phyloP scores from a whole-genome alignment of 2,797 vertebrate genomes.

The Austrolebias charrua region DNA sequence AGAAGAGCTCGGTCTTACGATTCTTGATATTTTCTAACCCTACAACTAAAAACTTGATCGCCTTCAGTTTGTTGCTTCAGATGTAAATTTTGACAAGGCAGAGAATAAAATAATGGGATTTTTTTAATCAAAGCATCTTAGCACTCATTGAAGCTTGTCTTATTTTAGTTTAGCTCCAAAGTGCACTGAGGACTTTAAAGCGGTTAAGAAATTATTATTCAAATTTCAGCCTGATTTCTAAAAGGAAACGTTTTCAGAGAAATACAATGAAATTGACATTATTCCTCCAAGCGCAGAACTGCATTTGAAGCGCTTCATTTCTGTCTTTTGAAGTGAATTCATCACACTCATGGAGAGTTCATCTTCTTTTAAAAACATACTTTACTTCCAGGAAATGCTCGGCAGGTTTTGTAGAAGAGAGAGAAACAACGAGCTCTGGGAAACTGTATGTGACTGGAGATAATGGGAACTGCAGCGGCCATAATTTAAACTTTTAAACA shows the following conservation, averaged over 20 bases:
- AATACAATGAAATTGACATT: too few species aligned
- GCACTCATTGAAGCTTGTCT: too few species aligned
- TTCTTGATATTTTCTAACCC: neutral
- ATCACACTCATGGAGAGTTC: neutral
- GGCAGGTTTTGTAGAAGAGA: constrained; percentile 16
- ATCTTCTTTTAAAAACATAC: constrained; percentile 15
- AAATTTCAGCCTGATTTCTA: too few species aligned
- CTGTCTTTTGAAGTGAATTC: neutral
- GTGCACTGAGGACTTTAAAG: neutral
- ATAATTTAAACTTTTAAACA: neutral
- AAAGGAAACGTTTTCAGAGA: too few species aligned
- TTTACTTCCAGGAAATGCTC: constrained; percentile 31
- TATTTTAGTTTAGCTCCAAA: too few species aligned
- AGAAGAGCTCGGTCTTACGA: too few species aligned
- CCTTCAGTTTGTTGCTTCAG: too few species aligned
- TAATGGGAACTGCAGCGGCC: neutral
- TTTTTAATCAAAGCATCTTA: neutral
- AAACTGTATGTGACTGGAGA: constrained; percentile 5
- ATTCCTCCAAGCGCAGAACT: neutral
- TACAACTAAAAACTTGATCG: too few species aligned
- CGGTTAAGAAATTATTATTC: neutral
- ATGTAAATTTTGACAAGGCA: too few species aligned
- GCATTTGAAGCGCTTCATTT: neutral
- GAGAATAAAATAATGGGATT: too few species aligned
- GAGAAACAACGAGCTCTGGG: neutral